phyloP scores from a whole-genome alignment of 35 echinoderm and acorn worm species.

The Patiria miniata region DNA sequence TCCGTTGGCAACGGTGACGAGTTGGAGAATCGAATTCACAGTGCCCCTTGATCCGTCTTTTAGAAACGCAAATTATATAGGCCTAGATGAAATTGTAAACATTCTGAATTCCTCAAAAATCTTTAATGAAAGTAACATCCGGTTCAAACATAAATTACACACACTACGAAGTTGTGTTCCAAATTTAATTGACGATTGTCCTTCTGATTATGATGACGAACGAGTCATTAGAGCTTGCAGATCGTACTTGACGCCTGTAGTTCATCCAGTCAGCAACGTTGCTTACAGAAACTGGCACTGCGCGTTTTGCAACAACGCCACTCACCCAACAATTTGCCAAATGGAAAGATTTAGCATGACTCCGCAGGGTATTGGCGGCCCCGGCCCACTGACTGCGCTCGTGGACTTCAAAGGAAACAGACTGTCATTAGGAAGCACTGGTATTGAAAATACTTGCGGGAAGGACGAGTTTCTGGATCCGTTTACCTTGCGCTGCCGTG shows the following conservation, averaged over 20 bases:
- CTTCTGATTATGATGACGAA: neutral
- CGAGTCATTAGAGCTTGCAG: neutral
- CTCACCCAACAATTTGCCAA: neutral
- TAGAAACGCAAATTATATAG: neutral
- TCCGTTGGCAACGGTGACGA: neutral
- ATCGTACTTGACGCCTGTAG: neutral
- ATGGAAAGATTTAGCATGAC: neutral
- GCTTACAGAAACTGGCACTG: constrained; percentile 22
- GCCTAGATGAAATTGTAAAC: neutral
- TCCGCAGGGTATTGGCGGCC: neutral
- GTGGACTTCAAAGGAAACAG: constrained; percentile 1
- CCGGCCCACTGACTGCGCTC: neutral
- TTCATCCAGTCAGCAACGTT: neutral
- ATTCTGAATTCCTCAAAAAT: neutral
- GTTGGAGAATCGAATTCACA: neutral
- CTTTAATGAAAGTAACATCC: neutral
- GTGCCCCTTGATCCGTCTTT: neutral
- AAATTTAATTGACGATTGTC: constrained; percentile 1
- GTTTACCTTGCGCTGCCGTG: neutral
- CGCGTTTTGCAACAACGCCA: neutral
- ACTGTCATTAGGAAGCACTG: neutral
- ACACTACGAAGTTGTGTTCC: constrained; percentile 14
- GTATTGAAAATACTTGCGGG: neutral
- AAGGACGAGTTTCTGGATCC: constrained; percentile 11
- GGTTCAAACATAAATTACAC: neutral